Percentiles rank a stretch among this genome's conserved stretches.
phyloP scores from a whole-genome alignment of 2,113 vertebrate species.

The Prinia subflava region DNA sequence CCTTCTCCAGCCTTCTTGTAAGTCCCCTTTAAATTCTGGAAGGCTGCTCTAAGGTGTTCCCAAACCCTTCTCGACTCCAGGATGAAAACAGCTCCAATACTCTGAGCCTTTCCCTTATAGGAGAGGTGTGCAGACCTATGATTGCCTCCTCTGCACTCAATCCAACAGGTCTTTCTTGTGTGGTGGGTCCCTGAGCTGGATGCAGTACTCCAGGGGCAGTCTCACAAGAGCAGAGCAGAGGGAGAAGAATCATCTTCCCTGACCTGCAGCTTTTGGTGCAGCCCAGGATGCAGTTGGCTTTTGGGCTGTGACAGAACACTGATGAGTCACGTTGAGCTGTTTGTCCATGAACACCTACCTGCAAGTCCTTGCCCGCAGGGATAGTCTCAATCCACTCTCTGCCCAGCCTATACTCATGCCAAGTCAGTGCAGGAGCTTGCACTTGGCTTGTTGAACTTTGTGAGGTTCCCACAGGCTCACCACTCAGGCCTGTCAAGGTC shows the following conservation, averaged over 20 bases:
- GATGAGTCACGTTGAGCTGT: not conserved
- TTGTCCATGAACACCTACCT: not conserved
- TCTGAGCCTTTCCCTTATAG: not conserved
- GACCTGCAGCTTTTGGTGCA: not conserved
- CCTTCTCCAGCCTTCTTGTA: not conserved
- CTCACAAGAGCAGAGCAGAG: not conserved
- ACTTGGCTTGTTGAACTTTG: not conserved
- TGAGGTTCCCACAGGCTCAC: not conserved
- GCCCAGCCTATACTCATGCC: not conserved
- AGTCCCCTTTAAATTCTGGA: not conserved
- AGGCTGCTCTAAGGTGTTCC: not conserved
- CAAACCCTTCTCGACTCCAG: not conserved
- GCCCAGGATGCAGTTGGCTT: not conserved
- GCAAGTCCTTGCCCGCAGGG: not conserved
- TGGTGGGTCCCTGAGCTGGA: not conserved
- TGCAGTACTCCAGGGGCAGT: not conserved
- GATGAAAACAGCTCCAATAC: not conserved
- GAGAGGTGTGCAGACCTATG: not conserved
- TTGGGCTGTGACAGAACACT: not conserved
- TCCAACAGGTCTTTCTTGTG: not conserved
- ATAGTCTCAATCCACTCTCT: not conserved
- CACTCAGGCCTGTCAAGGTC: not conserved
- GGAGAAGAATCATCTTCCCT: not conserved
- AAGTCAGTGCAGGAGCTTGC: not conserved
- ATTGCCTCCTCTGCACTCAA: not conserved